Evolutionary conservation across 2,888 invertebrate species (phyloP).

Genomic region (Sphaerophoria taeniata): DNA sequence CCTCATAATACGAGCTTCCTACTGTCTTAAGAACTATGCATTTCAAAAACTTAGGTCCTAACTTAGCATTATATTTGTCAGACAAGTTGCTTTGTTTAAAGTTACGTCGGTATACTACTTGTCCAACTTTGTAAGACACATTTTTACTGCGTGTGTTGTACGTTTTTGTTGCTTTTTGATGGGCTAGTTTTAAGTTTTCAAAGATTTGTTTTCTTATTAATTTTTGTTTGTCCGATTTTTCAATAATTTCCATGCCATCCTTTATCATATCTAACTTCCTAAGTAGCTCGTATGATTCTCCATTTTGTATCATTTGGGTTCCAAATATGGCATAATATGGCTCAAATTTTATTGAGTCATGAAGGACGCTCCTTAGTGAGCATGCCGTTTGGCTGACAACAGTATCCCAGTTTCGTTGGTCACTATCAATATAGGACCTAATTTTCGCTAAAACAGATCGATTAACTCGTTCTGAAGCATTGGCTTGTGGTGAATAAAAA

Average conservation of each 20-base stretch:
- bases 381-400: neutral
- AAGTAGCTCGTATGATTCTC: neutral
- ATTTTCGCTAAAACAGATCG: neutral
- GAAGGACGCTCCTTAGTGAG: neutral
- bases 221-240: neutral
- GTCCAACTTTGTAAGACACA: neutral
- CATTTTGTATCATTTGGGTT: neutral
- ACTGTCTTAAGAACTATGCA: neutral
- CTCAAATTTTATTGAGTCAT: neutral
- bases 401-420: neutral
- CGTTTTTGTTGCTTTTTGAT: constrained; percentile 10
- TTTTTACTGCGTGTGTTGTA: neutral
- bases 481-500: constrained; percentile 78
- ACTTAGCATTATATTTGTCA: neutral
- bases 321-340: constrained; percentile 31
- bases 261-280: neutral
- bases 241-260: neutral
- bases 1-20: neutral
- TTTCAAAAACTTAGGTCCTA: neutral
- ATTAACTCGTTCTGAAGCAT: constrained; percentile 57
- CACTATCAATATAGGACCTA: neutral
- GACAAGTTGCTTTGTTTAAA: neutral
- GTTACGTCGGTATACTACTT: neutral
- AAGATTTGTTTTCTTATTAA: neutral
- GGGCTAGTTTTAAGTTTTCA: no score